Percentiles rank a stretch among this genome's conserved stretches.
phyloP scores from a whole-genome alignment of 2,797 vertebrate species.

The Falco columbarius region DNA sequence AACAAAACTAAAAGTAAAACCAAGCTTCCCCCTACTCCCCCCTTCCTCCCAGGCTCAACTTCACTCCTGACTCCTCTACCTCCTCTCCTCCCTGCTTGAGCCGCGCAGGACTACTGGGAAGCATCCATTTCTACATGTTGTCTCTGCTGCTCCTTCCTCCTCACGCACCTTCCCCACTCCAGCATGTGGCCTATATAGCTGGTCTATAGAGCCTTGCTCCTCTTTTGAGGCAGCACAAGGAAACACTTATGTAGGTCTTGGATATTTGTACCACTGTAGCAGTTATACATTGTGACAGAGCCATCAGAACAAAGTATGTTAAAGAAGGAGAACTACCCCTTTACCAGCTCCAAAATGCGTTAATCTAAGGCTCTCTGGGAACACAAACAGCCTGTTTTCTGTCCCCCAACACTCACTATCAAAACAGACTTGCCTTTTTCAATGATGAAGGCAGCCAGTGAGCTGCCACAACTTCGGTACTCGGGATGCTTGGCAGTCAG shows the following conservation, averaged over 20 bases:
- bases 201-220: neutral
- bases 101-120: fast-evolving
- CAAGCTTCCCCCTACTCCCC: too few species aligned
- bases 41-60: too few species aligned
- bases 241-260: neutral
- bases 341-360: neutral
- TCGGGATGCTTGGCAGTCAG: conserved; percentile 80
- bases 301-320: neutral
- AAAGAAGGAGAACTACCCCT: neutral
- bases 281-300: fast-evolving
- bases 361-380: neutral
- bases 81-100: fast-evolving
- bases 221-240: neutral
- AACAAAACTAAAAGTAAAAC: neutral
- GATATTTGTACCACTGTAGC: neutral
- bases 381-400: neutral
- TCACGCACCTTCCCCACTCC: neutral
- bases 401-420: fast-evolving
- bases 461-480: conserved; percentile 82
- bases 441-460: conserved; percentile 90
- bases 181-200: neutral
- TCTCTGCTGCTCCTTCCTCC: neutral
- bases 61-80: neutral
- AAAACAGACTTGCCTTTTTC: conserved; percentile 83
- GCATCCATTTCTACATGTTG: neutral